Conservation (phyloP, 1,140 invertebrate species). For the Maconellicoccus hirsutus region DNA sequence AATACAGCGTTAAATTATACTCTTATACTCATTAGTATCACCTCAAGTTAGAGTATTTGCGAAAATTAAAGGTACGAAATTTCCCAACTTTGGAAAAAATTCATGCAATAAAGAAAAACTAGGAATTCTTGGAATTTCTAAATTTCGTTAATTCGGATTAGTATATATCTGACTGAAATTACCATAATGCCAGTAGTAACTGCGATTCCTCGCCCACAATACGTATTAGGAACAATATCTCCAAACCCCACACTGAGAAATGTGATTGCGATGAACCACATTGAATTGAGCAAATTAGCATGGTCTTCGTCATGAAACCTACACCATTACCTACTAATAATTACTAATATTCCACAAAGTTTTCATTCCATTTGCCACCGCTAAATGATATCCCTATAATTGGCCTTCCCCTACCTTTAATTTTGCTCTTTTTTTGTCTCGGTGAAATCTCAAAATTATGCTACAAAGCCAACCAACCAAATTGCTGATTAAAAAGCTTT, state of each 20-base stretch:
- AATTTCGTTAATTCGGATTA: background rate
- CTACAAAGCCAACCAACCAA: background rate
- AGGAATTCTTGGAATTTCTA: background rate
- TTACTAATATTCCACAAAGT: slow-evolving; percentile 3
- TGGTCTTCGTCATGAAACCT: slow-evolving; percentile 95
- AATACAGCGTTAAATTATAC: too few relatives aligned
- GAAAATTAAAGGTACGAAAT: too few relatives aligned
- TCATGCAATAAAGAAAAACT: background rate
- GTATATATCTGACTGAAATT: slow-evolving; percentile 36
- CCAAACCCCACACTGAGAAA: slow-evolving; percentile 98
- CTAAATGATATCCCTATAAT: background rate
- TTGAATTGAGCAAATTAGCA: slow-evolving; percentile 93
- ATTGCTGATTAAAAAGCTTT: background rate
- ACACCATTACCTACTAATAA: slow-evolving; percentile 28
- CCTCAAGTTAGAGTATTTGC: too few relatives aligned
- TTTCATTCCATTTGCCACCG: slow-evolving; percentile 12
- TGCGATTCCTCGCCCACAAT: slow-evolving; percentile 95
- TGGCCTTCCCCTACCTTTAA: too few relatives aligned
- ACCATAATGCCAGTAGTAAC: slow-evolving; percentile 98
- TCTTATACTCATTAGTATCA: too few relatives aligned
- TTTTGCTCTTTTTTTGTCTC: too few relatives aligned
- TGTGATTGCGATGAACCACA: slow-evolving; percentile 98
- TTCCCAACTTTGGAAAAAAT: too few relatives aligned
- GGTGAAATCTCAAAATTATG: too few relatives aligned
- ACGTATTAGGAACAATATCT: slow-evolving; percentile 99